Evolutionary conservation across 92 coral and sea anemone genomes (phyloP).

Genomic region (Actinernus sp.): DNA sequence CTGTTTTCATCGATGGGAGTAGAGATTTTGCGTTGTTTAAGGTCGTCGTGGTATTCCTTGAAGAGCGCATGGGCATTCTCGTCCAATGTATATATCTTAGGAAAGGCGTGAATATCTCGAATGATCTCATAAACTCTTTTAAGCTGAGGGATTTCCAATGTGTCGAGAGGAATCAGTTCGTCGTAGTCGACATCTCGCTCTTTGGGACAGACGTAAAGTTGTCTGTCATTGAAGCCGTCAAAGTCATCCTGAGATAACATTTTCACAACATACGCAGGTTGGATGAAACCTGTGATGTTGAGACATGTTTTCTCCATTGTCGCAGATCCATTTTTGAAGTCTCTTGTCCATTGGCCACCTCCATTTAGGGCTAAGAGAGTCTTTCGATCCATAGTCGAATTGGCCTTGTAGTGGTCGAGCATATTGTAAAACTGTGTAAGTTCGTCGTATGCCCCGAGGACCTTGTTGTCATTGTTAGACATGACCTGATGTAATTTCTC

Average conservation of each 20-base stretch:
- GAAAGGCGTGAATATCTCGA: slow-evolving; percentile 14
- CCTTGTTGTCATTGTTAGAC: slow-evolving; percentile 19
- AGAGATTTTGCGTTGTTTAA: slow-evolving; percentile 32
- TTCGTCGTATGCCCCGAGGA: slow-evolving; percentile 51
- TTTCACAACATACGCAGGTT: slow-evolving; percentile 50
- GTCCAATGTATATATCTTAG: slow-evolving; percentile 26
- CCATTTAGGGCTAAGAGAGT: slow-evolving; percentile 58
- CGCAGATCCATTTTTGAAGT: slow-evolving; percentile 39
- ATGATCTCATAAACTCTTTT: slow-evolving; percentile 33
- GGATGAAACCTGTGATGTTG: slow-evolving; percentile 54
- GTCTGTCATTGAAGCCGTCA: slow-evolving; percentile 26
- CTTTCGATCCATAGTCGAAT: slow-evolving; percentile 58
- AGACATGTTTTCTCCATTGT: slow-evolving; percentile 50
- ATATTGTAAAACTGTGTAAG: slow-evolving; percentile 51
- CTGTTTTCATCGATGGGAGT: slow-evolving; percentile 36
- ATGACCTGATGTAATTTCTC: slow-evolving; percentile 53
- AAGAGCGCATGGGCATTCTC: slow-evolving; percentile 30
- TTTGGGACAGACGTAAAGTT: slow-evolving; percentile 42
- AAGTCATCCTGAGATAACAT: slow-evolving; percentile 8
- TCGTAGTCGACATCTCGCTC: slow-evolving; percentile 46
- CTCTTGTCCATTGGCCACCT: slow-evolving; percentile 54
- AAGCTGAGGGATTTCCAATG: slow-evolving; percentile 9
- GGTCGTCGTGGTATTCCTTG: slow-evolving; percentile 42
- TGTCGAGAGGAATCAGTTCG: slow-evolving; percentile 36
- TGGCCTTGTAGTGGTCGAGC: slow-evolving; percentile 60